phyloP scores from a whole-genome alignment of 2,888 invertebrate genomes.

The Hyalella azteca region DNA sequence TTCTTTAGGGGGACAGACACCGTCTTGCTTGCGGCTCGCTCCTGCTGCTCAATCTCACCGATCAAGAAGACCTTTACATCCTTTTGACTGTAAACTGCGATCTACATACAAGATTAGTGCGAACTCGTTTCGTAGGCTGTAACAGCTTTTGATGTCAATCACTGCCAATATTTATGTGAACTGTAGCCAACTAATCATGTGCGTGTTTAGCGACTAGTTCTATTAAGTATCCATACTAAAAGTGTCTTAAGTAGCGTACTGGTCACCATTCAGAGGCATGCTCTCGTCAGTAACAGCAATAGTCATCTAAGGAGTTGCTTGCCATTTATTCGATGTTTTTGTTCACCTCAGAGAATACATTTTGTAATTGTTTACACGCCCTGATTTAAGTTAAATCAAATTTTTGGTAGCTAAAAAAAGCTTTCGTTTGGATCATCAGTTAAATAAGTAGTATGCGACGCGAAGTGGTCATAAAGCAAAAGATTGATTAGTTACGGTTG shows the following conservation, averaged over 20 bases:
- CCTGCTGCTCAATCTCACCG: slow-evolving; percentile 7
- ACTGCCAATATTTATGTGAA: slow-evolving; percentile 29
- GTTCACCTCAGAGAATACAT: no score
- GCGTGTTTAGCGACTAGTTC: slow-evolving; percentile 4
- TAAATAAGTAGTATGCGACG: no score
- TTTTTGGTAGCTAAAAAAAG: no score
- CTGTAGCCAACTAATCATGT: slow-evolving; percentile 13
- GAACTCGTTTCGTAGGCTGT: not conserved
- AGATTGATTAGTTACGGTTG: no score
- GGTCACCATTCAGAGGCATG: no score
- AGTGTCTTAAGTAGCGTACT: slow-evolving; percentile 1
- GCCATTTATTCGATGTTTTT: no score
- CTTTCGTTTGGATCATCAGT: no score
- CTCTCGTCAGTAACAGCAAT: no score
- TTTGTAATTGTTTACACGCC: no score
- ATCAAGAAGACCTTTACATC: not conserved
- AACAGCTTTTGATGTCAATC: slow-evolving; percentile 18
- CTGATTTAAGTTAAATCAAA: no score
- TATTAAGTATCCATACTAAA: slow-evolving; percentile 5
- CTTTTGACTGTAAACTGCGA: not conserved
- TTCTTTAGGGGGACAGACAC: not conserved
- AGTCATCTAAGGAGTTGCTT: no score
- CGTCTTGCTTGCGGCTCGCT: not conserved
- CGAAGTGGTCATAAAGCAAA: no score
- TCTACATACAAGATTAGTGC: not conserved